Evolutionary conservation across 1,140 invertebrate genomes (phyloP).

Genomic region (Carcinoscorpius rotundicauda): DNA sequence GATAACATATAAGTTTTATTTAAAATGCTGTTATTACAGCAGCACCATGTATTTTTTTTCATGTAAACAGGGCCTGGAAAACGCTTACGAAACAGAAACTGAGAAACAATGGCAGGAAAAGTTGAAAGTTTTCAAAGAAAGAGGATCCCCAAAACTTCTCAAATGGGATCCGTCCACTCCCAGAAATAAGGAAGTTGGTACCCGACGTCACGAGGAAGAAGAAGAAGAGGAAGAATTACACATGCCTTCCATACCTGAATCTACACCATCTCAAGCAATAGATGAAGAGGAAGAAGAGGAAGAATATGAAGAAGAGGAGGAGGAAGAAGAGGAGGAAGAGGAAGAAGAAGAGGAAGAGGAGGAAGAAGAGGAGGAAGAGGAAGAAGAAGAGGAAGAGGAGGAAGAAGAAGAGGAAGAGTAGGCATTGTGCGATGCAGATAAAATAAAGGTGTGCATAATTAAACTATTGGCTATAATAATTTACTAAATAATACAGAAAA

Average conservation of each 20-base stretch:
- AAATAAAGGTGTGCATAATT: no score
- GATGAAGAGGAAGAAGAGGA: no score
- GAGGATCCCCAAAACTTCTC: conserved; percentile 15
- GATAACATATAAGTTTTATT: no score
- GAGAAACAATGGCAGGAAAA: conserved; percentile 79
- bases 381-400: conserved; percentile 7
- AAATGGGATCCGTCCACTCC: conserved; percentile 24
- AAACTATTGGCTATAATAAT: no score
- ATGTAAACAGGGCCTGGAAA: conserved; percentile 47
- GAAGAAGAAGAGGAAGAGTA: conserved; percentile 7
- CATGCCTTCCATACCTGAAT: no score
- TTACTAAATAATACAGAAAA: no score
- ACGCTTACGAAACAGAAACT: conserved; percentile 59
- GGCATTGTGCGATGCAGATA: not conserved
- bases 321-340: conserved; percentile 23
- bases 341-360: conserved; percentile 20
- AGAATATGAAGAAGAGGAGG: conserved; percentile 11
- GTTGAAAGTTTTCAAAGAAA: conserved; percentile 64
- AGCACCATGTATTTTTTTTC: no score
- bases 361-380: conserved; percentile 2
- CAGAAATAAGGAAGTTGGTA: conserved; percentile 26
- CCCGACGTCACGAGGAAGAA: conserved; percentile 27
- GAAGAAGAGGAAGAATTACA: conserved; percentile 24
- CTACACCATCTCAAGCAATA: no score
- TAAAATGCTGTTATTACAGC: no score